Evolutionary conservation across 2,888 invertebrate genomes (phyloP), one percentile per base, ranked within the genome.

Genomic region (Monopis laevigella): DNA sequence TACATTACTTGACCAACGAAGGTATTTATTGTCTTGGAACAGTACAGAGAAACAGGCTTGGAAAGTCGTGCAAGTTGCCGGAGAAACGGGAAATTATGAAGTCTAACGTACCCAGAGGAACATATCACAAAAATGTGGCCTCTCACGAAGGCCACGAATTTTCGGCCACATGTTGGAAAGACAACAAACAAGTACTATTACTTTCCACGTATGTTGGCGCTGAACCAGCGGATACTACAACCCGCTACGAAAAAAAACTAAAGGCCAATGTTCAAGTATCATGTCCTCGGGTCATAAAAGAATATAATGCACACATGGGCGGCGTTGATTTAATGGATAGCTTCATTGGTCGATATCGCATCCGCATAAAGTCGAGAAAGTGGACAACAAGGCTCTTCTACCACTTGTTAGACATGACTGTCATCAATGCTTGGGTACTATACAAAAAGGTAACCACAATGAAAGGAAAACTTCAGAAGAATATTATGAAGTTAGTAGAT

Each of bases 11-110:
- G 46, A 41, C 47, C 45, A 52, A 56, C 38, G 46, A 56, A 51
- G 54, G 54, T 45, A 56, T 57, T 49, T 55, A 55, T 50, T 53
- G 51, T 49, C 50, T 55, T 46, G 55, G 55, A 43, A 58, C 54
- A 46, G 53, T 59, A 46, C 55, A 56, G 44, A 51, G 48, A 48
- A 56, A 58, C 51, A 51, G 56, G 42, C 50, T 56, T 39, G 55
- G 52, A 44, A 55, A 26, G 8, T 21, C 24, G 24, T 44, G 42
- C 28, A 54, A 58, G 48, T 50, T 56, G 48, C 55, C 55, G 41
- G 48, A 50, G 43, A 53, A 55, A 51, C 45, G 44, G 46, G 46
- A 52, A 40, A 46, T 56, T 45, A 52, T 53, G 51, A 55, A 55
- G 44, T 48, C 43, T 36, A 48, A 45, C 43, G 53, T 56, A 51